Conservation (phyloP, 1,140 invertebrate genomes). For the Heliothis subflexa region DNA sequence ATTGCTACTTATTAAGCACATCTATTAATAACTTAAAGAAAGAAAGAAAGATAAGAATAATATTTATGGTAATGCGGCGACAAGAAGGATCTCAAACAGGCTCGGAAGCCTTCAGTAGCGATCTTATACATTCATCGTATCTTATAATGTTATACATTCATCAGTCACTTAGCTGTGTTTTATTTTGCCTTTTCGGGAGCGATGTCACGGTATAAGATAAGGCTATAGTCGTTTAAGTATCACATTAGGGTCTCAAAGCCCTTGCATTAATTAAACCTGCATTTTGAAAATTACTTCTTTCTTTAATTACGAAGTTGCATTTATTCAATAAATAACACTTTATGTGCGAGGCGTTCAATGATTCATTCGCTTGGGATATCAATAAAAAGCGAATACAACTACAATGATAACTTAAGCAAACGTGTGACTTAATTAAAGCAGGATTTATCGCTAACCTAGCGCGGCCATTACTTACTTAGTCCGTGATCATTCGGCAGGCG, state of each 20-base stretch:
- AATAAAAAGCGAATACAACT: constrained; percentile 3
- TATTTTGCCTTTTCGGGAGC: background rate
- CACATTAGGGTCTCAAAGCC: too few relatives aligned
- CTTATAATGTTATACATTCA: background rate
- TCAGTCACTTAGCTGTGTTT: background rate
- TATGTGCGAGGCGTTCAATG: background rate
- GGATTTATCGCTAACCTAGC: background rate
- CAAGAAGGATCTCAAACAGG: background rate
- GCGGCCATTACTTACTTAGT: background rate
- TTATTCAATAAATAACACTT: too few relatives aligned
- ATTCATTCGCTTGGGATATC: constrained; percentile 19
- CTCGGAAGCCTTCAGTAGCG: background rate
- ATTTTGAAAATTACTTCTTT: too few relatives aligned
- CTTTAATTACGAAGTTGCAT: too few relatives aligned
- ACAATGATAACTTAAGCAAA: constrained; percentile 30
- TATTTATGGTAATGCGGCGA: background rate
- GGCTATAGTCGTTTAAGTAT: too few relatives aligned
- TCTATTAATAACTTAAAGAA: background rate
- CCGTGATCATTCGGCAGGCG: background rate
- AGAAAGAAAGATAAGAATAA: background rate
- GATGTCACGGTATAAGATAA: too few relatives aligned
- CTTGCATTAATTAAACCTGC: too few relatives aligned
- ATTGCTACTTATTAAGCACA: too few relatives aligned
- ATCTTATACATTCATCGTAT: too few relatives aligned
- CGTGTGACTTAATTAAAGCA: constrained; percentile 17